Conservation (phyloP, 2,888 invertebrate species). For the Corbicula japonica region DNA sequence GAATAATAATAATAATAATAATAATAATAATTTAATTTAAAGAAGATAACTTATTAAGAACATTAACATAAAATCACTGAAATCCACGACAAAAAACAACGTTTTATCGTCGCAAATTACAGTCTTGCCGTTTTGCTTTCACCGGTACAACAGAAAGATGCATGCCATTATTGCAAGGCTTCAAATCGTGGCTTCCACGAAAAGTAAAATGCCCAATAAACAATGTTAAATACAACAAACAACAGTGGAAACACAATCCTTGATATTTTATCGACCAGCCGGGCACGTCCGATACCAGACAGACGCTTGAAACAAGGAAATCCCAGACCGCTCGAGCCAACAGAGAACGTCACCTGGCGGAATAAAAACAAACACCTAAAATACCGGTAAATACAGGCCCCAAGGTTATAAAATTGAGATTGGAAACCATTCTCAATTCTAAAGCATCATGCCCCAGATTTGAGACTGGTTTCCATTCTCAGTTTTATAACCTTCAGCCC, state of each 20-base stretch:
- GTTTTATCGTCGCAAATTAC: too few relatives aligned
- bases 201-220: conserved; percentile 26
- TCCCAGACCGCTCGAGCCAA: background rate
- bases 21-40: too few relatives aligned
- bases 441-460: too few relatives aligned
- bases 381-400: conserved; percentile 9
- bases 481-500: too few relatives aligned
- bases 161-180: background rate
- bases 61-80: too few relatives aligned
- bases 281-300: conserved; percentile 10
- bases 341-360: background rate
- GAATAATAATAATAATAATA: too few relatives aligned
- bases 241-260: conserved; percentile 15
- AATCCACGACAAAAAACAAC: too few relatives aligned
- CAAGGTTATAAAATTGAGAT: conserved; percentile 63
- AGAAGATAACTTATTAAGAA: too few relatives aligned
- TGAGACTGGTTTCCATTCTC: too few relatives aligned
- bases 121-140: too few relatives aligned
- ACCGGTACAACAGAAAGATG: too few relatives aligned
- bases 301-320: conserved; percentile 12
- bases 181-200: conserved; percentile 10
- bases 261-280: conserved; percentile 32
- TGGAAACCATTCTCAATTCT: too few relatives aligned
- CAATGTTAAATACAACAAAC: conserved; percentile 15
- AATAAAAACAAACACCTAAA: background rate